Evolutionary conservation across 2,888 invertebrate genomes (phyloP).

Genomic region (Idaea biselata): DNA sequence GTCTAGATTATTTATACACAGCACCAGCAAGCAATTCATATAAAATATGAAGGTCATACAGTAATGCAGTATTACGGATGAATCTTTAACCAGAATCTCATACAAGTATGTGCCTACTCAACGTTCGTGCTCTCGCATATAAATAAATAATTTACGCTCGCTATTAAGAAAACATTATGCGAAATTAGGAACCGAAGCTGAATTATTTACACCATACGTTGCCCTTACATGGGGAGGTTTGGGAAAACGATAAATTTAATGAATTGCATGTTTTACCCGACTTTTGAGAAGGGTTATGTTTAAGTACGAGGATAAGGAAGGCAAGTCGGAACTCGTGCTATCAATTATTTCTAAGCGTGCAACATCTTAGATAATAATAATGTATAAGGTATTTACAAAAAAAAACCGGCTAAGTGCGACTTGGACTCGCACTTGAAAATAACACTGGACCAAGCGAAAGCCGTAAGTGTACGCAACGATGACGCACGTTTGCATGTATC

Average conservation of each 20-base stretch:
- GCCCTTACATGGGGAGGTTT: neutral
- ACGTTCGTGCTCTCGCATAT: neutral
- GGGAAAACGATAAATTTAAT: neutral
- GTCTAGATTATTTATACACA: neutral
- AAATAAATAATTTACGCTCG: neutral
- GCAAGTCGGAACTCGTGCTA: too few species aligned
- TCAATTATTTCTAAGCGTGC: too few species aligned
- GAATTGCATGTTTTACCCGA: neutral
- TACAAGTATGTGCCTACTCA: neutral
- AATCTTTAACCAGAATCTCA: neutral
- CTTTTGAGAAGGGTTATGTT: neutral
- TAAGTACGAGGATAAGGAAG: neutral
- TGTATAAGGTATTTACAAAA: too few species aligned
- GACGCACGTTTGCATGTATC: too few species aligned
- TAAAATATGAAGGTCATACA: neutral
- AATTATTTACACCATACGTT: neutral
- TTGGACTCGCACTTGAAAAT: too few species aligned
- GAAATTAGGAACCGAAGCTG: neutral
- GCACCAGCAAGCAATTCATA: neutral
- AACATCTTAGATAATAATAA: too few species aligned
- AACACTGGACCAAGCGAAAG: too few species aligned
- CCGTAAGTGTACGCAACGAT: too few species aligned
- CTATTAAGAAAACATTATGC: conserved; percentile 1
- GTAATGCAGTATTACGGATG: neutral
- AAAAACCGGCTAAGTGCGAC: too few species aligned